A percentile compares a stretch with the other conserved stretches of the same genome.
phyloP scores from a whole-genome alignment of 2,888 invertebrate species.

The Vanessa cardui region DNA sequence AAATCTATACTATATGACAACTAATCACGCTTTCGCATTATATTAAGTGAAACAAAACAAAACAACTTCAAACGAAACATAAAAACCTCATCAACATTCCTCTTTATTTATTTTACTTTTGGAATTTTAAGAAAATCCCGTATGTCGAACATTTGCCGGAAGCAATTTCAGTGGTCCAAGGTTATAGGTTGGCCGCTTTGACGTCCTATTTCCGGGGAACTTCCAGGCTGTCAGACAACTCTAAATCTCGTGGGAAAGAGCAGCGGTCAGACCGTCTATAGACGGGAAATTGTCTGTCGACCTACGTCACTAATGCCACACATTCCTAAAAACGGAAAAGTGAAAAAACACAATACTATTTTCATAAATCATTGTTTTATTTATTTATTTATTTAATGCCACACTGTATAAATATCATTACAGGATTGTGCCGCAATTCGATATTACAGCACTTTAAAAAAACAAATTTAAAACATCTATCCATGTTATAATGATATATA shows the following conservation, averaged over 20 bases:
- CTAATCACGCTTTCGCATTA: too few species aligned
- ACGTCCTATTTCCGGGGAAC: conserved; percentile 75
- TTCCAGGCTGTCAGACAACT: conserved; percentile 68
- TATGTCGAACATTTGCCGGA: conserved; percentile 50
- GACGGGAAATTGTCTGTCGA: conserved; percentile 79
- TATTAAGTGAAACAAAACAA: background rate
- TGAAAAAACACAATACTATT: conserved; percentile 1
- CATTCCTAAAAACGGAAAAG: conserved; percentile 39
- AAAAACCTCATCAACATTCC: background rate
- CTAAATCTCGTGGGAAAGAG: conserved; percentile 69
- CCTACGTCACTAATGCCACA: conserved; percentile 64
- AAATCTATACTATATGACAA: too few species aligned
- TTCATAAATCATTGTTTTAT: too few species aligned
- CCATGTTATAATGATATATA: too few species aligned
- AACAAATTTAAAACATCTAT: too few species aligned
- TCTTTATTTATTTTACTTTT: background rate
- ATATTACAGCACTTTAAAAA: too few species aligned
- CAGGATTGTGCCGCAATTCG: too few species aligned
- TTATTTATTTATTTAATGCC: too few species aligned
- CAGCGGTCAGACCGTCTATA: conserved; percentile 64
- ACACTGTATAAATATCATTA: too few species aligned
- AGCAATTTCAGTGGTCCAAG: conserved; percentile 65
- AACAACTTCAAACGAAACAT: background rate
- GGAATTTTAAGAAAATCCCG: background rate
- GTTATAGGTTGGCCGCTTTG: conserved; percentile 65